Conservation (phyloP, 2,113 vertebrate genomes). For the Blennius ocellaris region DNA sequence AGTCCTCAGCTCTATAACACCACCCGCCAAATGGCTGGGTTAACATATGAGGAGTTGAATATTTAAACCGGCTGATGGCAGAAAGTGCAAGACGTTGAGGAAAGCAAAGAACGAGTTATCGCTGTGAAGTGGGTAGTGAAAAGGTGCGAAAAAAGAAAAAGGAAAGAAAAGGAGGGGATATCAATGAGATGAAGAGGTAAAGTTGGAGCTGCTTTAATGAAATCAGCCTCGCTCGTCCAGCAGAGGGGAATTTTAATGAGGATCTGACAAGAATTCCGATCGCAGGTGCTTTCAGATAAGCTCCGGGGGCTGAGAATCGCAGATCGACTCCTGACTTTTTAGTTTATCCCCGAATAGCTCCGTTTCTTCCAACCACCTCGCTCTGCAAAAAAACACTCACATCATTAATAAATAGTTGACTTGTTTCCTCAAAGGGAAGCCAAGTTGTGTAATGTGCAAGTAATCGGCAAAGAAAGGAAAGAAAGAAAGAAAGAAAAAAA, state of each 20-base stretch:
- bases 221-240: constrained; percentile 46
- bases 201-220: constrained; percentile 69
- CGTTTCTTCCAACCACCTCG: constrained; percentile 8
- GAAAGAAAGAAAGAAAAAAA: constrained; percentile 41
- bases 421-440: constrained; percentile 47
- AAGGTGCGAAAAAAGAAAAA: constrained; percentile 1
- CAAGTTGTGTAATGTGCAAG: constrained; percentile 46
- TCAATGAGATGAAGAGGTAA: constrained; percentile 60
- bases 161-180: constrained; percentile 33
- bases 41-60: constrained; percentile 70
- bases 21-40: constrained; percentile 38
- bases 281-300: constrained; percentile 51
- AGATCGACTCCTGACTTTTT: constrained; percentile 22
- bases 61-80: constrained; percentile 63
- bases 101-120: constrained; percentile 47
- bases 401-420: constrained; percentile 58
- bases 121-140: constrained; percentile 31
- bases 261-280: constrained; percentile 45
- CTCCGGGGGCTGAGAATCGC: not conserved
- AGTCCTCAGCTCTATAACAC: constrained; percentile 47
- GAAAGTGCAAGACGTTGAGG: constrained; percentile 31
- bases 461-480: constrained; percentile 22
- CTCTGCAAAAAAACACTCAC: constrained; percentile 66
- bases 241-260: constrained; percentile 69
- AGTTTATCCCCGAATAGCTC: not conserved